These are phyloP conservation scores for Byasa hedistus DNA, from an alignment of 2,888 invertebrate genomes.

Conservation along the genomic window DNA sequence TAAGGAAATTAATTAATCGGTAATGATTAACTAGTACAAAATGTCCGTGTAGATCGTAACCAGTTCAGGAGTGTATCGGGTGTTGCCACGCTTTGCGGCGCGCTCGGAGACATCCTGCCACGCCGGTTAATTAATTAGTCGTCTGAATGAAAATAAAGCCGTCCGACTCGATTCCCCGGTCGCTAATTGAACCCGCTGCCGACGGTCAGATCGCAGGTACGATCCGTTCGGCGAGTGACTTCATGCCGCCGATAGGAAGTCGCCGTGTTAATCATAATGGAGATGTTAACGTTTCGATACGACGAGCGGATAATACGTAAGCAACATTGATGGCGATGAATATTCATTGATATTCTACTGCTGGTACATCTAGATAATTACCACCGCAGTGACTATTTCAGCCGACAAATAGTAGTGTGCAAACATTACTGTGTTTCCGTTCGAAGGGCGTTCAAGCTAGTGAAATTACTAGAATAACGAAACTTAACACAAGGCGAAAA, in stretches of 20 bases:
- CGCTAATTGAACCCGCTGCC: constrained; percentile 9
- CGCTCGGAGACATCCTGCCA: constrained; percentile 7
- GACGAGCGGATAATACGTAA: too few species aligned
- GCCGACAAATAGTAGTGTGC: too few species aligned
- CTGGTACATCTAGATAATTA: too few species aligned
- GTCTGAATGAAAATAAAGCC: constrained; percentile 22
- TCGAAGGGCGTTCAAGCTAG: too few species aligned
- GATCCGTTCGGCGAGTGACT: constrained; percentile 2
- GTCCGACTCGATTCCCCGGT: constrained; percentile 15
- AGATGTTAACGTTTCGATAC: too few species aligned
- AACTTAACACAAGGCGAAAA: too few species aligned
- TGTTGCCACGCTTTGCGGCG: background rate
- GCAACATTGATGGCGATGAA: too few species aligned
- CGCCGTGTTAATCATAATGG: too few species aligned
- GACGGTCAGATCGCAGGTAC: background rate
- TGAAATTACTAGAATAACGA: too few species aligned
- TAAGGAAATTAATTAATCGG: background rate
- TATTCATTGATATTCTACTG: too few species aligned
- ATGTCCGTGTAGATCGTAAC: background rate
- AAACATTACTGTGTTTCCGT: too few species aligned
- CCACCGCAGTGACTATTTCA: too few species aligned
- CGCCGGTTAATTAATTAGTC: constrained; percentile 23
- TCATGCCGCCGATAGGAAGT: background rate
- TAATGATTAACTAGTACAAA: background rate
- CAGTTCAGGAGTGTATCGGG: background rate